Evolutionary conservation across 2,797 vertebrate genomes (phyloP).

Genomic region (Sebastes flavidus): DNA sequence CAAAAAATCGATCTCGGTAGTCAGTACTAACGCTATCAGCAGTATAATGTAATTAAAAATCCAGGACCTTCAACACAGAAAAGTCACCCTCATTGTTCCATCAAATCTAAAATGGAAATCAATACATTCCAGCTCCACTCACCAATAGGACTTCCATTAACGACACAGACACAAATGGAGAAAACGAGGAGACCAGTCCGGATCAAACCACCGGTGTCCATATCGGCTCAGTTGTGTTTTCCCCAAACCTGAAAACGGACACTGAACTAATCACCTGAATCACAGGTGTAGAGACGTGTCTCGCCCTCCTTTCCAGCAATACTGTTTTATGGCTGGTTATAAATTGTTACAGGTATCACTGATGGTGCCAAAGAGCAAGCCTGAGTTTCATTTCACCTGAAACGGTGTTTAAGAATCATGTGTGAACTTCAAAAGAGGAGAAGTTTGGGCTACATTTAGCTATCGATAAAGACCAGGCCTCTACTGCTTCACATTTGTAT

Average conservation of each 20-base stretch:
- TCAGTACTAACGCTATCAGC: not conserved
- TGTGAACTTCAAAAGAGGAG: too few relatives aligned
- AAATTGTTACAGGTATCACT: constrained; percentile 3
- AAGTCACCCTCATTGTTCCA: not conserved
- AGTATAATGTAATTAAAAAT: not conserved
- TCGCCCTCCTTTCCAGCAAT: not conserved
- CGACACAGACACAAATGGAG: not conserved
- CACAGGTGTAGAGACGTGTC: not conserved
- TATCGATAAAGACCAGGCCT: not conserved
- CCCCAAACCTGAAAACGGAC: not conserved
- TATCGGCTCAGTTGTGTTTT: not conserved
- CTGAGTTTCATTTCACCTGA: constrained; percentile 15
- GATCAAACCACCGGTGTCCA: constrained; percentile 9
- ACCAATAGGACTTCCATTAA: constrained; percentile 45
- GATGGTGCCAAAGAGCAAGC: not conserved
- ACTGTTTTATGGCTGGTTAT: constrained; percentile 50
- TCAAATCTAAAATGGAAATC: too few relatives aligned
- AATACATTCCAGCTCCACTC: constrained; percentile 19
- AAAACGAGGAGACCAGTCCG: not conserved
- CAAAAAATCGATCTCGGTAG: not conserved
- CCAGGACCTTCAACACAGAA: not conserved
- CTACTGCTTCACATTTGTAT: not conserved
- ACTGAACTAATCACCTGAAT: constrained; percentile 6
- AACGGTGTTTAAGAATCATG: not conserved
- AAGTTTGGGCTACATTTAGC: not conserved